Evolutionary conservation across 2,797 vertebrate species (phyloP).

Genomic region (Xiphorhynchus erythropygius): DNA sequence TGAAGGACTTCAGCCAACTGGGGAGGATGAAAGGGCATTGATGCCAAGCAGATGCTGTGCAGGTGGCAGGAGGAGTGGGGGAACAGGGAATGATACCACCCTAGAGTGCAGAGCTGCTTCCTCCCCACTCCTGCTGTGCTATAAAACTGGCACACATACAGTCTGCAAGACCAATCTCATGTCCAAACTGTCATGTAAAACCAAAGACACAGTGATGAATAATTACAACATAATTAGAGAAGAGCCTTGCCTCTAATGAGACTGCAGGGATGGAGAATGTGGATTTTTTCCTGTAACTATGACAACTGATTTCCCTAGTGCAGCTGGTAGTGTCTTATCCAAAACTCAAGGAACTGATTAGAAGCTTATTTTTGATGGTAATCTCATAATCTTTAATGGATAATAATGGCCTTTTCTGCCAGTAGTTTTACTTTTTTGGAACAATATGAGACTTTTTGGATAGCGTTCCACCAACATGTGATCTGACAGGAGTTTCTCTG

Average conservation of each 20-base stretch:
- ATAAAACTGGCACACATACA: neutral
- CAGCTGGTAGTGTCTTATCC: neutral
- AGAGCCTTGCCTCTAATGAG: neutral
- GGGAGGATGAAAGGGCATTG: neutral
- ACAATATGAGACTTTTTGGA: neutral
- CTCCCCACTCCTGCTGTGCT: neutral
- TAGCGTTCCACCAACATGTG: neutral
- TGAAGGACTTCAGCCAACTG: neutral
- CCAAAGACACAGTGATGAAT: neutral
- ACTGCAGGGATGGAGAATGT: neutral
- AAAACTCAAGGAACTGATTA: constrained; percentile 33
- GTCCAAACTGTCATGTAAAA: neutral
- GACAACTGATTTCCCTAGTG: neutral
- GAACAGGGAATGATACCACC: neutral
- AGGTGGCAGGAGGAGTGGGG: neutral
- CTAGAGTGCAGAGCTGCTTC: neutral
- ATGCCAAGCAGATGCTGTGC: neutral
- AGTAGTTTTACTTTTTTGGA: neutral
- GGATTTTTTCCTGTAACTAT: neutral
- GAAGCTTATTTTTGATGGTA: constrained; percentile 23
- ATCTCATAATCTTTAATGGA: constrained; percentile 11
- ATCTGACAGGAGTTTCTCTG: neutral
- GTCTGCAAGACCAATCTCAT: neutral
- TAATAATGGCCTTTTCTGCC: neutral
- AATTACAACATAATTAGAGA: neutral